Percentiles rank a stretch among this genome's conserved stretches.
Conservation (phyloP, 1,140 invertebrate species). For the Drosophila hydei region DNA sequence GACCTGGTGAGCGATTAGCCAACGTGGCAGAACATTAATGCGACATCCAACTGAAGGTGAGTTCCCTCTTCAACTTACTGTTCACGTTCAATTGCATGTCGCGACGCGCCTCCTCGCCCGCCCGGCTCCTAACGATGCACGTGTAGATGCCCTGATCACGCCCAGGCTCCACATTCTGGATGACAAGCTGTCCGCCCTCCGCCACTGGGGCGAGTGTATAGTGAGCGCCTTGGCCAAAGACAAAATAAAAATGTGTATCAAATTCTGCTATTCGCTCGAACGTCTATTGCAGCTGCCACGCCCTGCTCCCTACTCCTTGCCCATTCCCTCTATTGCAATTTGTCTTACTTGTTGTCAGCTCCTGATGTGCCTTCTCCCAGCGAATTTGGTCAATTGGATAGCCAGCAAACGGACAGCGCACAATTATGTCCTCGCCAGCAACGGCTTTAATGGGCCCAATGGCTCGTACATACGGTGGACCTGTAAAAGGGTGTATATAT, state of each 20-base stretch:
- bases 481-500: constrained; percentile 83
- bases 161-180: constrained; percentile 89
- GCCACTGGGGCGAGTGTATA: constrained; percentile 85
- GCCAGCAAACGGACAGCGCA: constrained; percentile 94
- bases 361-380: constrained; percentile 83
- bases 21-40: constrained; percentile 57
- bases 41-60: constrained; percentile 6
- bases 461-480: constrained; percentile 91
- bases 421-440: constrained; percentile 89
- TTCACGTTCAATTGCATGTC: constrained; percentile 91
- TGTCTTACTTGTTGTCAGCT: constrained; percentile 83
- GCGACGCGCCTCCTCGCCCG: constrained; percentile 90
- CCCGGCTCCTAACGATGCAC: constrained; percentile 91
- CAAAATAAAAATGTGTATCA: constrained; percentile 22
- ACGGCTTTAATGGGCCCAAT: constrained; percentile 93
- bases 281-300: constrained; percentile 1
- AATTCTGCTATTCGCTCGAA: constrained; percentile 19
- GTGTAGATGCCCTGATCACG: constrained; percentile 91
- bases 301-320: not conserved
- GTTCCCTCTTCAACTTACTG: constrained; percentile 86
- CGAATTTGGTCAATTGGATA: constrained; percentile 89
- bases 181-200: constrained; percentile 90
- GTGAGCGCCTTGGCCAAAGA: constrained; percentile 85
- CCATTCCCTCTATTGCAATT: constrained; percentile 53
- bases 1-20: constrained; percentile 86